Conservation (phyloP, 2,888 invertebrate genomes). For the Pseudolycoriella hygida region DNA sequence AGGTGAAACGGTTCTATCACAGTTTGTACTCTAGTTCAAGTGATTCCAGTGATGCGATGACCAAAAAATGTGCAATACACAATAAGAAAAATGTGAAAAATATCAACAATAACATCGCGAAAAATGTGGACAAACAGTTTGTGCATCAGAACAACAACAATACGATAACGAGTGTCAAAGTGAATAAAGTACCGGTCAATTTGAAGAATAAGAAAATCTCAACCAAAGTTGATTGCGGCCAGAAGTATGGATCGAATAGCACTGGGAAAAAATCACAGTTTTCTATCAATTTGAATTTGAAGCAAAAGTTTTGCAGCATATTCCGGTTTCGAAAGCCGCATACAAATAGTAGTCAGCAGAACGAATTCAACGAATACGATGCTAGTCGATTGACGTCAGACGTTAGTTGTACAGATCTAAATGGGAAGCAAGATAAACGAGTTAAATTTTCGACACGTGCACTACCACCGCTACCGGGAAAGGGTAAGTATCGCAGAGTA, state of each 20-base stretch:
- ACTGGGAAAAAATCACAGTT: constrained; percentile 46
- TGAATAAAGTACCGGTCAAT: constrained; percentile 11
- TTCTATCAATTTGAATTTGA: constrained; percentile 48
- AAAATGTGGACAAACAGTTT: background rate
- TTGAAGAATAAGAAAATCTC: constrained; percentile 6
- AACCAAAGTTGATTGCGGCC: constrained; percentile 12
- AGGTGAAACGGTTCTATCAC: constrained; percentile 68
- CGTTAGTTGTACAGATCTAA: background rate
- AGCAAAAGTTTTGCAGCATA: constrained; percentile 71
- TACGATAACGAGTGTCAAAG: constrained; percentile 28
- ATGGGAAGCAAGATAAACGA: constrained; percentile 23
- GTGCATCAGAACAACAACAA: constrained; percentile 3
- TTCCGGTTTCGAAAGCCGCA: constrained; percentile 46
- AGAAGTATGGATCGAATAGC: constrained; percentile 5
- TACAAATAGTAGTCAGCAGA: constrained; percentile 7
- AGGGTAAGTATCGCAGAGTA: background rate
- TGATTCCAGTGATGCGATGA: constrained; percentile 25
- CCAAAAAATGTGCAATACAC: constrained; percentile 5
- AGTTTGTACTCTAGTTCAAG: constrained; percentile 63
- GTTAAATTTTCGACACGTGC: constrained; percentile 44
- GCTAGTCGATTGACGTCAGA: constrained; percentile 8
- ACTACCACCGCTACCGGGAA: constrained; percentile 43
- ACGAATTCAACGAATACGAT: constrained; percentile 18
- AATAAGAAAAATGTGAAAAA: constrained; percentile 15
- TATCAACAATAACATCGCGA: background rate